These are phyloP conservation scores for Stegostoma tigrinum DNA, from an alignment of 2,113 vertebrate species.

Conservation along the genomic window DNA sequence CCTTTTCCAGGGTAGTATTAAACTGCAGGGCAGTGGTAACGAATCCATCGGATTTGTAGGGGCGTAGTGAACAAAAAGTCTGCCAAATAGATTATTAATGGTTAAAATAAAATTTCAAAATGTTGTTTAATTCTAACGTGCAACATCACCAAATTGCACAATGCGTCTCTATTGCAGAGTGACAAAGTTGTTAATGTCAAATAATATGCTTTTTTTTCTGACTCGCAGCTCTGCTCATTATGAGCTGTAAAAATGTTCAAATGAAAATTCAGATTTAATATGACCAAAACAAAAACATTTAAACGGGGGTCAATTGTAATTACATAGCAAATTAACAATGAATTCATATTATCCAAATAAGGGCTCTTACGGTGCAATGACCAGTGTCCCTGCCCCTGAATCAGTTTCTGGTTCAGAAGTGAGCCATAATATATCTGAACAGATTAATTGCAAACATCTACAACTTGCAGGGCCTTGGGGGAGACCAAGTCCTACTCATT, in stretches of 20 bases:
- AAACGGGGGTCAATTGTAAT: not conserved
- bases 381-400: no score
- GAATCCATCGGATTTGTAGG: not conserved
- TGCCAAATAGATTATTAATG: not conserved
- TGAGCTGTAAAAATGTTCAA: not conserved
- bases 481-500: not conserved
- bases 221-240: no score
- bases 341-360: not conserved
- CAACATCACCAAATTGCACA: not conserved
- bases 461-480: not conserved
- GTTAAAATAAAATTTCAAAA: not conserved
- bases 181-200: not conserved
- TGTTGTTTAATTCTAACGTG: not conserved
- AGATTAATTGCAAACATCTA: no score
- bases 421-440: no score
- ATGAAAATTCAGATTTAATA: not conserved
- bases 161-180: not conserved
- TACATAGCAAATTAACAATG: not conserved
- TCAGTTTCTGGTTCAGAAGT: no score
- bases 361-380: no score
- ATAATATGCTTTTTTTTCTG: not conserved
- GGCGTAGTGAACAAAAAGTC: not conserved
- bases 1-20: not conserved
- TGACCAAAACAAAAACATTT: not conserved
- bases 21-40: not conserved